Conservation (phyloP, 2,113 vertebrate species). For the Epinephelus lanceolatus region DNA sequence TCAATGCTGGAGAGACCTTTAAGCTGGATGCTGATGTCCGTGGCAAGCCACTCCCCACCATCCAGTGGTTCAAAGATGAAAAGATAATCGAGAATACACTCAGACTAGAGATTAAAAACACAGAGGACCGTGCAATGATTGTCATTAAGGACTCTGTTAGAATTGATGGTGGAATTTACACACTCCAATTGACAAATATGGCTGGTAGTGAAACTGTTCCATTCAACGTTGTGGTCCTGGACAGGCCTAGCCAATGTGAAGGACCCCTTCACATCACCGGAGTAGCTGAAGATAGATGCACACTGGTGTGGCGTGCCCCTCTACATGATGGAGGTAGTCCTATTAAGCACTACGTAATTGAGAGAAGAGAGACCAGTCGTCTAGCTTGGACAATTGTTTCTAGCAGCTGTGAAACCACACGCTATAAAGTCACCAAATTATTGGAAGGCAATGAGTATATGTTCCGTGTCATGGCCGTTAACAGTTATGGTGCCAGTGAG, state of each 20-base stretch:
- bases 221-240: constrained; percentile 94
- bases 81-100: constrained; percentile 92
- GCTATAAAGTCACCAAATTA: constrained; percentile 95
- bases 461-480: constrained; percentile 97
- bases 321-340: constrained; percentile 92
- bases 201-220: constrained; percentile 93
- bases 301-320: constrained; percentile 91
- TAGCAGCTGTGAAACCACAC: constrained; percentile 89
- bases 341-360: constrained; percentile 94
- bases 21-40: constrained; percentile 94
- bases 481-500: constrained; percentile 94
- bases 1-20: constrained; percentile 95
- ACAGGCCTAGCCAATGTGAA: constrained; percentile 92
- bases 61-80: constrained; percentile 95
- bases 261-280: constrained; percentile 92
- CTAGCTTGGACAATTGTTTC: constrained; percentile 96
- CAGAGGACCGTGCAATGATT: constrained; percentile 91
- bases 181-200: constrained; percentile 91
- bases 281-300: constrained; percentile 93
- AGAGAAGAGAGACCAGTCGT: constrained; percentile 97
- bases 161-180: constrained; percentile 92
- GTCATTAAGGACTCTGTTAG: constrained; percentile 93
- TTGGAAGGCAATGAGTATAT: constrained; percentile 96
- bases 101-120: constrained; percentile 93
- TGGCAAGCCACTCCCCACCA: constrained; percentile 93